A percentile compares a stretch with the other conserved stretches of the same genome.
Evolutionary conservation across 2,888 invertebrate species (phyloP).

Genomic region (Thysanoteuthis rhombus): DNA sequence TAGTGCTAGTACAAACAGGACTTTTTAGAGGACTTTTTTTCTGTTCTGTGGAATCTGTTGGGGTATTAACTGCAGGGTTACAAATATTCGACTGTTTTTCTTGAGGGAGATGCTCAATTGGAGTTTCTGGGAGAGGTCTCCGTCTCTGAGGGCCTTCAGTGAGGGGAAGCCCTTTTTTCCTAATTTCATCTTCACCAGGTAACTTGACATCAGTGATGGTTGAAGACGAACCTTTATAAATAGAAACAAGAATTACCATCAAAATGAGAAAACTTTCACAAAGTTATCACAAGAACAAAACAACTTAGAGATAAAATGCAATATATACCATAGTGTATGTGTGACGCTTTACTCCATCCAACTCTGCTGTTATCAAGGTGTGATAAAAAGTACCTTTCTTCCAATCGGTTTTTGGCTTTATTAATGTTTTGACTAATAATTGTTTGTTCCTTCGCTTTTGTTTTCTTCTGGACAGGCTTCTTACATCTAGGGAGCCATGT

Average conservation of each 20-base stretch:
- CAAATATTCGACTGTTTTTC: neutral
- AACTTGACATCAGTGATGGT: slow-evolving; percentile 45
- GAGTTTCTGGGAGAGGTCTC: neutral
- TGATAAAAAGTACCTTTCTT: neutral
- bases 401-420: neutral
- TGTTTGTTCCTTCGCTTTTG: neutral
- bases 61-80: neutral
- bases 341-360: neutral
- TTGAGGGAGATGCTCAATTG: neutral
- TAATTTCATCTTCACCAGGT: slow-evolving; percentile 47
- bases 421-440: neutral
- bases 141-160: neutral
- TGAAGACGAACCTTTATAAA: neutral
- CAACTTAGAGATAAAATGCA: neutral
- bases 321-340: neutral
- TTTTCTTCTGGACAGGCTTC: neutral
- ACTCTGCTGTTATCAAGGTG: slow-evolving; percentile 12
- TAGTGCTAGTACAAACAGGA: neutral
- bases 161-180: slow-evolving; percentile 46
- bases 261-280: neutral
- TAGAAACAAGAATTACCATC: neutral
- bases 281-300: neutral
- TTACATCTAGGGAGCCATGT: neutral
- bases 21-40: neutral
- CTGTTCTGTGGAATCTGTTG: neutral